Evolutionary conservation across 2,888 invertebrate species (phyloP), one percentile per base, ranked within the genome.

Genomic region (Cepaea hortensis): DNA sequence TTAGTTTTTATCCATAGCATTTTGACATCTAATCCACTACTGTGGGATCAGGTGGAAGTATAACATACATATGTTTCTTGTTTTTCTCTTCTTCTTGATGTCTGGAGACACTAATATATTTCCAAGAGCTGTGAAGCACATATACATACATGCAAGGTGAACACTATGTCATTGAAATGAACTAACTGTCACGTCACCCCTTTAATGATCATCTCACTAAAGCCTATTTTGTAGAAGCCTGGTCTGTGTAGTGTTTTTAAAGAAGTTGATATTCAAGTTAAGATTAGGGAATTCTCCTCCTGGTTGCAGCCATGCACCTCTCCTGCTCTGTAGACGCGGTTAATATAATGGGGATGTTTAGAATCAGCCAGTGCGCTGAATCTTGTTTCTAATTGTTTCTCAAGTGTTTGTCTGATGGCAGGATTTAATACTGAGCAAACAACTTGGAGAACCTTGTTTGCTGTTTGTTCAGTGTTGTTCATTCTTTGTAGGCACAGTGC

Each of bases 341-440:
- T 50, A n/a, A n/a, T 55, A 55, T 20, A 77, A 20, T 55, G 55
- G n/a, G 55, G n/a, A 77, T 77, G 5, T 23, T 23, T 55, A 77
- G 77, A 55, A 55, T 20, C 50, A 55, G 50, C n/a, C 23, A n/a
- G 77, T 83, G 35, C 48, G 15, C 61, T 2, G 55, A 73, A 13
- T n/a, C 35, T 23, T 73, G 73, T 23, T n/a, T 73, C n/a, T 73
- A 46, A 35, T 75, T 73, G 23, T 75, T 75, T 73, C 62, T 83
- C 83, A 75, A 83, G 61, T 83, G 83, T 73, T 83, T 83, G 72
- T n/a, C 35, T 73, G 62, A 62, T 83, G 23, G n/a, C 75, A 61
- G 23, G 55, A 18, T 73, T 83, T 62, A 62, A 83, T 35, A 6
- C 81, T 81, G 5, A 18, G 81, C 48, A 81, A 50, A 81, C 81